Conservation (phyloP, 2,888 invertebrate species). For the Lissocephala sabroskyi region DNA sequence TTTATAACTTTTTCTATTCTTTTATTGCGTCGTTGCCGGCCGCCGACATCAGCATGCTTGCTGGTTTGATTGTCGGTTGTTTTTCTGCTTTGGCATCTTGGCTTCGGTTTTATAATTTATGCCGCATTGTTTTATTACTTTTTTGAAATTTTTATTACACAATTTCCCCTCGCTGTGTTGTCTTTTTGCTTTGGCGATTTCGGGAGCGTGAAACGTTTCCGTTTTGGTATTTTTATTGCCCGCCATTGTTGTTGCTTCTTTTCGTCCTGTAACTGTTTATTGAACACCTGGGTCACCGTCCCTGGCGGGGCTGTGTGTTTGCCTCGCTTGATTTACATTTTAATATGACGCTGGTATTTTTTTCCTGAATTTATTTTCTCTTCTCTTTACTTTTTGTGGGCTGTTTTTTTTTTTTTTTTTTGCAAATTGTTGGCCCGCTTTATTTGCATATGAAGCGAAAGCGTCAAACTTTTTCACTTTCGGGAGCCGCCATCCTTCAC, state of each 20-base stretch:
- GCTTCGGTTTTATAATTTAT: background rate
- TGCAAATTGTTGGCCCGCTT: conserved; percentile 28
- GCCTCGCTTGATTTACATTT: conserved; percentile 26
- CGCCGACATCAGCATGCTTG: background rate
- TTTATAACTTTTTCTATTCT: no score
- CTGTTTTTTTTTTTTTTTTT: conserved; percentile 11
- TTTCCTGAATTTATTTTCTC: background rate
- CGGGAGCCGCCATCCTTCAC: background rate
- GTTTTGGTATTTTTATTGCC: background rate
- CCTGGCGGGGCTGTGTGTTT: no score
- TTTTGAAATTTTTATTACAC: background rate
- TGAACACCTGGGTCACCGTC: conserved; percentile 22
- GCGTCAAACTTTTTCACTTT: background rate
- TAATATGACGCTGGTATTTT: conserved; percentile 20
- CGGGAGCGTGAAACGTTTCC: background rate
- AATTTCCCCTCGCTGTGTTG: no score
- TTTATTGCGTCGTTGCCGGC: no score
- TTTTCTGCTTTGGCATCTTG: background rate
- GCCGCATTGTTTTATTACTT: no score
- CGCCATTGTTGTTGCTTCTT: no score
- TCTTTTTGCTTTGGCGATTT: no score
- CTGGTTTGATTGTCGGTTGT: background rate
- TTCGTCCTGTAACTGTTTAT: conserved; percentile 19
- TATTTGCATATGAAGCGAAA: conserved; percentile 43
- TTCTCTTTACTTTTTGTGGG: background rate